Evolutionary conservation across 2,888 invertebrate species (phyloP), one percentile per base, ranked within the genome.

Genomic region (Harpalus rubripes): DNA sequence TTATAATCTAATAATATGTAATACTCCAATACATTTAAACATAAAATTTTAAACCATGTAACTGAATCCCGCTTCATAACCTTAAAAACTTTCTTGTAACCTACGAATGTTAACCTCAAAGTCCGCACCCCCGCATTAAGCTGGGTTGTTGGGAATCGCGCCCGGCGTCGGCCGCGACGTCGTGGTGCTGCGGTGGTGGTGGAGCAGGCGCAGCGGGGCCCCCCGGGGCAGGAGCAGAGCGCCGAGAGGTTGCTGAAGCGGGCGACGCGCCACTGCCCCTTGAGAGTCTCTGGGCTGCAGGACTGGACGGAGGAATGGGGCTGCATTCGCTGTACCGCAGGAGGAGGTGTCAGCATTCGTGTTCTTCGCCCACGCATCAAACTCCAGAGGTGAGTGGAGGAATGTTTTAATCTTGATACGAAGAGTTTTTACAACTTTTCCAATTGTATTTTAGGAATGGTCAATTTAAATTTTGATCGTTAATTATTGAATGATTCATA

Each of bases 241-340:
- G 7, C 16, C 63, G 63, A 1, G 44, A 52, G 26, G 22, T 7
- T 8, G 63, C 26, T 2, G 63, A 63, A 7, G 18, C 26, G 12
- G 85, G 86, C 39, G 87, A 88, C 81, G 89, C 89, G 44, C 89
- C 90, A 85, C 87, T 90, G 84, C 90, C 90, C 78, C 88, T 90
- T 82, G 90, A 91, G 87, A 90, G 90, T 15, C 90, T 91, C 72
- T 91, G 90, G 91, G 91, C 90, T 26, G 91, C 90, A 26, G 91
- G 90, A n/a, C 87, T 90, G 83, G 90, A 90, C 87, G 89, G 90
- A 41, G 90, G 90, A 74, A 90, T 90, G 90, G 90, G 90, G 1
- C 90, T 90, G 84, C 89, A 90, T 3, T 89, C 89, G 85, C 81
- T 83, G n/a, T 85, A 85, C 78, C 41, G 84, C 44, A 58, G 84